Conservation (phyloP, 2,888 invertebrate species). For the Selenia dentaria region DNA sequence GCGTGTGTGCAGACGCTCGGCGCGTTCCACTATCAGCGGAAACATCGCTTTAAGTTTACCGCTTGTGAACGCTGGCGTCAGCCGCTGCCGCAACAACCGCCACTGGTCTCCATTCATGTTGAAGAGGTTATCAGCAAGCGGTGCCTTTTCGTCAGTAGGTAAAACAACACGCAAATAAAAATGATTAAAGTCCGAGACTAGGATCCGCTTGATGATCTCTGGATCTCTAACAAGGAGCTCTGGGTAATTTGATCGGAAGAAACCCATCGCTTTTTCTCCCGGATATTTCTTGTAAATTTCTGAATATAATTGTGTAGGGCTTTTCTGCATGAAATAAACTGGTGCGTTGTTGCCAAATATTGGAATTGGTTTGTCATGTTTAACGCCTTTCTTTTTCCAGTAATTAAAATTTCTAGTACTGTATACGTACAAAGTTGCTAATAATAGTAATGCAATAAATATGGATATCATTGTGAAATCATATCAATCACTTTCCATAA, state of each 20-base stretch:
- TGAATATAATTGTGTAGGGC: constrained; percentile 40
- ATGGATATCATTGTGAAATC: constrained; percentile 2
- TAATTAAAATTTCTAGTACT: constrained; percentile 49
- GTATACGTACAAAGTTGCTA: constrained; percentile 39
- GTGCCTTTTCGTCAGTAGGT: constrained; percentile 43
- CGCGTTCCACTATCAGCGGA: constrained; percentile 56
- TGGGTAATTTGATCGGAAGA: constrained; percentile 41
- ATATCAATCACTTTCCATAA: not conserved
- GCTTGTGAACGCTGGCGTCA: constrained; percentile 61
- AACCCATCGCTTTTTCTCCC: constrained; percentile 52
- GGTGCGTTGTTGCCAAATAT: constrained; percentile 45
- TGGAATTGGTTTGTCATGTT: constrained; percentile 47
- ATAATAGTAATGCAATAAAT: constrained; percentile 2
- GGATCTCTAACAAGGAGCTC: constrained; percentile 56
- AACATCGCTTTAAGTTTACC: constrained; percentile 64
- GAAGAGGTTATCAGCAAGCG: constrained; percentile 53
- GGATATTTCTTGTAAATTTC: constrained; percentile 54
- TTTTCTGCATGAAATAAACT: constrained; percentile 41
- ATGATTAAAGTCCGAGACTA: constrained; percentile 49
- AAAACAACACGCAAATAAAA: constrained; percentile 53
- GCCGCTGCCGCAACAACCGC: constrained; percentile 57
- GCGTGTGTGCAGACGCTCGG: constrained; percentile 48
- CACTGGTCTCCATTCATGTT: constrained; percentile 60
- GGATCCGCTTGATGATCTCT: constrained; percentile 48
- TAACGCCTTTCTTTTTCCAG: constrained; percentile 49